Percentiles rank a stretch among this genome's conserved stretches.
These are phyloP conservation scores for Drosophila watanabei DNA, from an alignment of 1,140 invertebrate species.

Conservation along the genomic window DNA sequence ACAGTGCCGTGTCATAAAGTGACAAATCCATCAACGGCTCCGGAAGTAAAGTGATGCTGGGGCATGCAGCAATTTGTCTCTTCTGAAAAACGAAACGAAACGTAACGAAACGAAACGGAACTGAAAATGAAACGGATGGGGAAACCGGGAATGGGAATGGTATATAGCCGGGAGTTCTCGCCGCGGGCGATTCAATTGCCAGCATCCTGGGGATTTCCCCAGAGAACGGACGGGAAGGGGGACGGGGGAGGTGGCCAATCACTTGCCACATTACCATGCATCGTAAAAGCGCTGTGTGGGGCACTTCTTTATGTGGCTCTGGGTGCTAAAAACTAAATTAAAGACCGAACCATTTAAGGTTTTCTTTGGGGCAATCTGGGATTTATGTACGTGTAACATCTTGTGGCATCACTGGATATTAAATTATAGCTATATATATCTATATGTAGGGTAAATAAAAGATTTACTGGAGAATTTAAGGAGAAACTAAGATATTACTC, in stretches of 20 bases:
- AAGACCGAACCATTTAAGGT: slow-evolving; percentile 16
- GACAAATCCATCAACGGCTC: slow-evolving; percentile 76
- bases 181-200: slow-evolving; percentile 24
- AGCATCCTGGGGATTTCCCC: slow-evolving; percentile 6
- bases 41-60: slow-evolving; percentile 66
- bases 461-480: background rate
- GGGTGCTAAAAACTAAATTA: slow-evolving; percentile 43
- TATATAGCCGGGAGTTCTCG: background rate
- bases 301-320: slow-evolving; percentile 5
- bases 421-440: background rate
- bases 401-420: background rate
- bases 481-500: background rate
- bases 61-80: slow-evolving; percentile 67
- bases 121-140: slow-evolving; percentile 21
- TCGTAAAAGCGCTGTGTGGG: slow-evolving; percentile 28
- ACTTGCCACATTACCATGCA: slow-evolving; percentile 44
- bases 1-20: slow-evolving; percentile 59
- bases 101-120: slow-evolving; percentile 33
- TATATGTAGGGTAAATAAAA: background rate
- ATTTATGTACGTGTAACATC: background rate
- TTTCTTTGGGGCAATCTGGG: background rate
- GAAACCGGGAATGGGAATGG: slow-evolving; percentile 2
- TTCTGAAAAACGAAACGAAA: slow-evolving; percentile 48
- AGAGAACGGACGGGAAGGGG: background rate
- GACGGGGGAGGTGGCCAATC: slow-evolving; percentile 16